A percentile compares a stretch with the other conserved stretches of the same genome.
Evolutionary conservation across 2,797 vertebrate genomes (phyloP).

Genomic region (Corythornis leucogaster): DNA sequence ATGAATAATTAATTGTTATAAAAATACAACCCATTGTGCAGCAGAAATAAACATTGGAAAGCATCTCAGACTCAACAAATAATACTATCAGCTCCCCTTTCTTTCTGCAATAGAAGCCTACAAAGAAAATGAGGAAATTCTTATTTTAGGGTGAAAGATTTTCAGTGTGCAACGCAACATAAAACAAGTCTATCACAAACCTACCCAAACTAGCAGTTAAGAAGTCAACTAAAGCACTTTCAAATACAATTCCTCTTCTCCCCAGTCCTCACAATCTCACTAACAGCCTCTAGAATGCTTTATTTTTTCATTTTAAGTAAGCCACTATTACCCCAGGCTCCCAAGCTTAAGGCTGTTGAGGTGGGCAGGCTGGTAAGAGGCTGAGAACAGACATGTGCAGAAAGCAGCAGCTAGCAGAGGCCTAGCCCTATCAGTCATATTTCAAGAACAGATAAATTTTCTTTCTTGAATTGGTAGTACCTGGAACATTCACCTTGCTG

Average conservation of each 20-base stretch:
- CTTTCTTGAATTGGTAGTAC: background rate
- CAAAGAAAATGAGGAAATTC: background rate
- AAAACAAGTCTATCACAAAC: background rate
- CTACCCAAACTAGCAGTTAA: background rate
- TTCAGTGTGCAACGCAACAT: background rate
- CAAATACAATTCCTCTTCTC: background rate
- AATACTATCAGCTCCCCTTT: background rate
- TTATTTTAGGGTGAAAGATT: background rate
- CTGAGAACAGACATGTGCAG: background rate
- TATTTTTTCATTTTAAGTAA: background rate
- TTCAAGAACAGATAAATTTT: background rate
- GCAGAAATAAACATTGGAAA: background rate
- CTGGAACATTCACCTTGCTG: background rate
- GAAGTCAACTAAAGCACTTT: background rate
- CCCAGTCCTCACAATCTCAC: background rate
- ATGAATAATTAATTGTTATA: conserved; percentile 22
- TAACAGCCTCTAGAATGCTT: background rate
- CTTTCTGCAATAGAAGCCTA: background rate
- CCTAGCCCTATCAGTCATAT: background rate
- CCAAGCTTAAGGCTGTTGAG: background rate
- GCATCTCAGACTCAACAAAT: background rate
- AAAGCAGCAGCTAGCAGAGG: background rate
- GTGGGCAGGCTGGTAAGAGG: background rate
- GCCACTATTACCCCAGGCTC: background rate
- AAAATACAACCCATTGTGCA: background rate